Conservation (phyloP, 2,797 vertebrate genomes). For the Bryconaethiops microstoma region DNA sequence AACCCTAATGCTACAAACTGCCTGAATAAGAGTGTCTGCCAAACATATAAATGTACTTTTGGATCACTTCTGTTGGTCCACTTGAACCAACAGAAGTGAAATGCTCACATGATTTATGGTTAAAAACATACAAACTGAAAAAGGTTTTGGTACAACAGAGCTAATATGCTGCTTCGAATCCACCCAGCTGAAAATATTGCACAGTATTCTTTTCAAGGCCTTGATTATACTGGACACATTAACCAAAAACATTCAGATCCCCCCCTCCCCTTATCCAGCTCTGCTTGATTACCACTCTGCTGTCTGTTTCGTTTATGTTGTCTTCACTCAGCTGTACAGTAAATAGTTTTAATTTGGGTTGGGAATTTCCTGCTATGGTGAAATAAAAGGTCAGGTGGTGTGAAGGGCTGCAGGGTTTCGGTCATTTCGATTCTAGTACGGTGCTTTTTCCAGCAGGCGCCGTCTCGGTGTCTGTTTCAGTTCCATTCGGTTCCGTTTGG, state of each 20-base stretch:
- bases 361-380: not conserved
- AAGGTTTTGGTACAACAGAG: not conserved
- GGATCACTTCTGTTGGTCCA: not conserved
- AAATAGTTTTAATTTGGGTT: not conserved
- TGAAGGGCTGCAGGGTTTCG: slow-evolving; percentile 15
- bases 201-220: not conserved
- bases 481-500: not conserved
- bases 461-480: not conserved
- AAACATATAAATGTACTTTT: not conserved
- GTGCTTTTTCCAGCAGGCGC: not conserved
- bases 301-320: not conserved
- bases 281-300: not conserved
- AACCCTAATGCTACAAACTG: too few relatives aligned
- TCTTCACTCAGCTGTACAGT: slow-evolving; percentile 16
- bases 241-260: not conserved
- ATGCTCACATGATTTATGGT: not conserved
- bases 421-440: not conserved
- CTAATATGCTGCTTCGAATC: too few relatives aligned
- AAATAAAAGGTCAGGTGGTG: slow-evolving; percentile 3
- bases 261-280: not conserved
- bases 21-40: not conserved
- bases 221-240: not conserved
- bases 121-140: too few relatives aligned
- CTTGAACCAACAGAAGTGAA: too few relatives aligned
- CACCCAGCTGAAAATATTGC: not conserved